These are phyloP conservation scores for Polypedilum vanderplanki DNA, from an alignment of 1,140 invertebrate genomes.

Conservation along the genomic window DNA sequence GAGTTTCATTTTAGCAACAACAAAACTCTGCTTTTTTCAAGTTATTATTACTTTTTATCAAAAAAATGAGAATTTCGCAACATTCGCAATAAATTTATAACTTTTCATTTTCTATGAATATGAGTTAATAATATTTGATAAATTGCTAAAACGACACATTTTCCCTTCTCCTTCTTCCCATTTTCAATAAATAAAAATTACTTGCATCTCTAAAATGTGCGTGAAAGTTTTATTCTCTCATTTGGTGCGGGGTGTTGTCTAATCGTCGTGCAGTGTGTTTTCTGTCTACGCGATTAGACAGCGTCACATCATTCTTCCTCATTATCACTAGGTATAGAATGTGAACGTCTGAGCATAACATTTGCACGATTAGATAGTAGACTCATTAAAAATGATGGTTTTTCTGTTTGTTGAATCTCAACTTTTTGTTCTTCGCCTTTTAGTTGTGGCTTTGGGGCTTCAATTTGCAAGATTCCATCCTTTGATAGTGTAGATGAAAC, in stretches of 20 bases:
- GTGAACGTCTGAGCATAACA: neutral
- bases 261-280: neutral
- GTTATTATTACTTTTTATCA: too few relatives aligned
- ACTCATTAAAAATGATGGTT: constrained; percentile 10
- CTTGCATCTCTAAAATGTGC: neutral
- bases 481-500: constrained; percentile 44
- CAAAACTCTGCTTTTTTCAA: too few relatives aligned
- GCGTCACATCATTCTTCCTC: constrained; percentile 25
- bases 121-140: too few relatives aligned
- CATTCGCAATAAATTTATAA: too few relatives aligned
- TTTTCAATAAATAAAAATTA: too few relatives aligned
- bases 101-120: too few relatives aligned
- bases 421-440: constrained; percentile 34
- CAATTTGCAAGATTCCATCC: constrained; percentile 44
- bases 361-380: neutral
- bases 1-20: too few relatives aligned
- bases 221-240: neutral
- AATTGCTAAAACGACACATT: too few relatives aligned
- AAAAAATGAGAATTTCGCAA: too few relatives aligned
- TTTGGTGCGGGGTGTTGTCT: neutral
- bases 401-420: constrained; percentile 35
- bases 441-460: constrained; percentile 39
- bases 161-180: too few relatives aligned
- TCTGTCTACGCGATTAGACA: neutral
- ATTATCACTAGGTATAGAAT: constrained; percentile 10